These are phyloP conservation scores for Phania funesta DNA, from an alignment of 2,888 invertebrate species.

Conservation along the genomic window DNA sequence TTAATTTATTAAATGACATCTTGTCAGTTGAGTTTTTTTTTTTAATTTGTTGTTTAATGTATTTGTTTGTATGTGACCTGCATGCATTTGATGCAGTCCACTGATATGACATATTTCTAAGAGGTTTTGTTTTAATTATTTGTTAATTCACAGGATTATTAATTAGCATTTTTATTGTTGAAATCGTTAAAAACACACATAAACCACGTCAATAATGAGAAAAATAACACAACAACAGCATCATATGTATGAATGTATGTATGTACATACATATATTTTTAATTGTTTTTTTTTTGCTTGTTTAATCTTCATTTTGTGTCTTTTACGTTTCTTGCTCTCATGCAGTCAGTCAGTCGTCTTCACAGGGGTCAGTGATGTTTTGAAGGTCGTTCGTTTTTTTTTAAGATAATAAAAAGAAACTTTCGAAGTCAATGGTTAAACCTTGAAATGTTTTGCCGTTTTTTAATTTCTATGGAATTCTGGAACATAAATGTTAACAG, in stretches of 20 bases:
- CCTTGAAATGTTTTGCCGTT: conserved; percentile 40
- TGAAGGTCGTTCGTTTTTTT: conserved; percentile 46
- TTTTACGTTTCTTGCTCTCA: conserved; percentile 23
- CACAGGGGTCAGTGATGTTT: conserved; percentile 55
- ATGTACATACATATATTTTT: neutral
- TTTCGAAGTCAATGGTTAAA: conserved; percentile 30
- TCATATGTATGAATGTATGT: no score
- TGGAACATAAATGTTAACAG: neutral
- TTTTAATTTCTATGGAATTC: conserved; percentile 16
- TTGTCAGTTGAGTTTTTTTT: neutral
- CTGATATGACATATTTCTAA: neutral
- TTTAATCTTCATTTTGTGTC: conserved; percentile 31
- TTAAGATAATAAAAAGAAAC: neutral
- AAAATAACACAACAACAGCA: conserved; percentile 13
- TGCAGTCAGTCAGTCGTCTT: conserved; percentile 24
- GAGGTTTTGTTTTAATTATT: neutral
- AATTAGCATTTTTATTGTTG: neutral
- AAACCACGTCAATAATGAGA: neutral
- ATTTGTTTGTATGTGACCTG: neutral
- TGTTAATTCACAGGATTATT: conserved; percentile 21
- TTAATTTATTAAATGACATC: neutral
- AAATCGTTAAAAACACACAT: conserved; percentile 17
- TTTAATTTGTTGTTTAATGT: neutral
- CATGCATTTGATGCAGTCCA: neutral
- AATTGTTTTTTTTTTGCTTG: neutral